phyloP scores from a whole-genome alignment of 2,113 vertebrate genomes.

The Serinus canaria region DNA sequence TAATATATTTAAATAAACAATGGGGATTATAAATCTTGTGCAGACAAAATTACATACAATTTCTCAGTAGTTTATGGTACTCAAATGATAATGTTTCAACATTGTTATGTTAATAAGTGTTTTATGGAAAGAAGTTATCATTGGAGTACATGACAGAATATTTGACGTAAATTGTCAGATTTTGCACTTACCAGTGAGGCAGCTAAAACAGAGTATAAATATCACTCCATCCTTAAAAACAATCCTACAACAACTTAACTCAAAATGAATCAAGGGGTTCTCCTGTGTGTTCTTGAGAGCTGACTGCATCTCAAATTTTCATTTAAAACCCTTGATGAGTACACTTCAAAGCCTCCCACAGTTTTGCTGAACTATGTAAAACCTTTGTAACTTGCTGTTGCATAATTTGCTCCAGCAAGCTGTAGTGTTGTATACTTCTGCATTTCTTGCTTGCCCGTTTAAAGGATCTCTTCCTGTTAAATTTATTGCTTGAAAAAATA shows the following conservation, averaged over 20 bases:
- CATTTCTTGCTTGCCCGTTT: background rate
- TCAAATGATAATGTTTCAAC: background rate
- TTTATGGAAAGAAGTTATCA: background rate
- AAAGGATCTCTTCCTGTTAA: background rate
- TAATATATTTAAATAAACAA: background rate
- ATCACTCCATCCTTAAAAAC: background rate
- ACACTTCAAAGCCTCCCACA: constrained; percentile 10
- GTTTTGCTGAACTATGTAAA: constrained; percentile 9
- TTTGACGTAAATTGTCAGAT: background rate
- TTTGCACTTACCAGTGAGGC: background rate
- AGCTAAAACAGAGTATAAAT: background rate
- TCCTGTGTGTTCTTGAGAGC: background rate
- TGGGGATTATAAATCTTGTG: background rate
- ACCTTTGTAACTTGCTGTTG: background rate
- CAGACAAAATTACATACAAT: background rate
- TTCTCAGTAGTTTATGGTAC: background rate
- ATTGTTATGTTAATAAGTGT: background rate
- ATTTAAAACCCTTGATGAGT: background rate
- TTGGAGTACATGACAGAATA: background rate
- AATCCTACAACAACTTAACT: background rate
- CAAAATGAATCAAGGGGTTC: background rate
- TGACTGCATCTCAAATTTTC: background rate
- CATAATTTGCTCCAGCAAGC: background rate
- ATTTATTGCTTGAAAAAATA: background rate
- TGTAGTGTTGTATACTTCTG: background rate